Evolutionary conservation across 2,113 vertebrate species (phyloP), one percentile per base, ranked within the genome.

Genomic region (Pelecanoides urinatrix): DNA sequence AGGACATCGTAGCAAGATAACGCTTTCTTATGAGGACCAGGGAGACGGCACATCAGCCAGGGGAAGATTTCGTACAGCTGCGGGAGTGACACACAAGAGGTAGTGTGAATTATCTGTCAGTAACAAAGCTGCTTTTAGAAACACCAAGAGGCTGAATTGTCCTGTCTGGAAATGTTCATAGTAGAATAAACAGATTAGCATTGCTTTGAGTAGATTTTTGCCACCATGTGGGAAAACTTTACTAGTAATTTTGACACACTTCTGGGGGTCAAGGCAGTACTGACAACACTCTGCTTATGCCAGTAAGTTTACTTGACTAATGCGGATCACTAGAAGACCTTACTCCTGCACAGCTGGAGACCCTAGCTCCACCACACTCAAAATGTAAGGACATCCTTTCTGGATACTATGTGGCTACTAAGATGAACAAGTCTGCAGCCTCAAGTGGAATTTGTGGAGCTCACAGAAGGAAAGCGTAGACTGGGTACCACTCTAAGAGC

Each of bases 1-100:
- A 97, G 56, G 32, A 65, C 30, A 52, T 96, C 62, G n/a, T 86
- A 96, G 88, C 55, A 68, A 88, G 74, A 65, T 23, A 97, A 71
- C 0, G 8, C 63, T 21, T 96, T 75, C 75, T 95, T 92, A 29
- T 96, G 96, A 66, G 97, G 94, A 23, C 97, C 97, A 7, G 95
- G 96, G 18, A 98, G 88, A 47, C 0, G 14, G 34, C 27, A 1
- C 47, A 98, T 44, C 34, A 96, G 56, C 94, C 96, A 86, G 42
- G 97, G 97, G 7, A 97, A 49, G 30, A 96, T 36, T 73, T 97
- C 92, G 0, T 97, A 97, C 29, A 98, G 38, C 98, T 97, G 74
- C 3, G 2, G 40, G 40, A 88, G 40, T 9, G 47, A 81, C 38
- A 90, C 3, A 44, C 6, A 27, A 50, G 50, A 66, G 25, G 66